Base-by-base conservation (phyloP, 2,888 invertebrate genomes). In the Caenorhabditis plicata region DNA sequence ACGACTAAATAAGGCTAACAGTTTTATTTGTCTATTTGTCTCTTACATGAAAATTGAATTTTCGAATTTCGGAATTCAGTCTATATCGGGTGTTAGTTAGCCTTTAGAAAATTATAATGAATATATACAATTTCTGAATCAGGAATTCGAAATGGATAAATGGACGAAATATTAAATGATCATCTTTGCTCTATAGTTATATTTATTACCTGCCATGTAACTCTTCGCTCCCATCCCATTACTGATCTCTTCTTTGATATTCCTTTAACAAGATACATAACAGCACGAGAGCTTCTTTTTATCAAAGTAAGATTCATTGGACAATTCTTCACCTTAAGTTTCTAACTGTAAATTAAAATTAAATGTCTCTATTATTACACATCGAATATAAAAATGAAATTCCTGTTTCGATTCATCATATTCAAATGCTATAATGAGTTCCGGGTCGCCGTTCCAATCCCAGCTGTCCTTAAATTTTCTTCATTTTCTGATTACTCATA, bases 201-300 rank as follows among this genome's bases (percentile, higher is more conserved):
- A n/a, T n/a, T n/a, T n/a, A n/a, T n/a, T n/a, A 58, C 60, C 45
- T 55, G 48, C 52, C 45, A 48, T 22, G 62, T 56, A 25, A 64
- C 61, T 9, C 29, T 49, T 26, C 67, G 35, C 4, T 43, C 39
- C 60, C 63, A 49, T 19, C 67, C 67, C 60, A 64, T 64, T 19
- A 63, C 60, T 1, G 67, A 60, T 2, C 52, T 60, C 19, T 55
- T 61, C 19, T 56, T 46, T 3, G 63, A 56, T 3, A 67, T 53
- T 26, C 63, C 67, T 23, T 51, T 54, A 2, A 56, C 63, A 4
- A 67, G 31, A 43, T 57, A 44, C 38, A 60, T 44, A 4, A 67
- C 52, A n/a, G 67, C 67, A 17, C 67, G 36, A 0, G 64, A 64
- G 32, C 51, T 41, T 15, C 29, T 41, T 23, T 36, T 36, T 29